A percentile compares a stretch with the other conserved stretches of the same genome.
Evolutionary conservation across 92 coral and sea anemone species (phyloP).

Genomic region (Epizoanthus illoricatus): DNA sequence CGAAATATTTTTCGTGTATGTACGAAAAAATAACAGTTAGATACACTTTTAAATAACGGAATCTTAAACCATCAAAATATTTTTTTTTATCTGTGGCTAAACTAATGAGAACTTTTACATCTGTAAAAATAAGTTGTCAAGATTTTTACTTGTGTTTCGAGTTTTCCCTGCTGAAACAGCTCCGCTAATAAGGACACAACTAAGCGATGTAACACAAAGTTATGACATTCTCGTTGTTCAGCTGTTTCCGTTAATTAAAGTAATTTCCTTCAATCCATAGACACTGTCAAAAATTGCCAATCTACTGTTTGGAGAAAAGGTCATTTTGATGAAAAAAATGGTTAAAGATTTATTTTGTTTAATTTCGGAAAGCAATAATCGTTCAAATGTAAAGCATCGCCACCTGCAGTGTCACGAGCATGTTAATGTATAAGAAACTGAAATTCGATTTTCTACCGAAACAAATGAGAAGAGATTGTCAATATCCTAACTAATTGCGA

Average conservation of each 20-base stretch:
- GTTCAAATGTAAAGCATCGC: not conserved
- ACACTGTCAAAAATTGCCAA: slow-evolving; percentile 23
- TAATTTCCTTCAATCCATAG: slow-evolving; percentile 13
- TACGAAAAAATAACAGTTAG: no score
- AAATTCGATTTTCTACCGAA: slow-evolving; percentile 10
- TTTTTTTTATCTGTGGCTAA: no score
- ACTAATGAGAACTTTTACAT: no score
- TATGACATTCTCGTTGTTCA: slow-evolving; percentile 9
- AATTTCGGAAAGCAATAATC: not conserved
- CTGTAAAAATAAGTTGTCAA: no score
- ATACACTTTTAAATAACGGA: no score
- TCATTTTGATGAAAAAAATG: slow-evolving; percentile 15
- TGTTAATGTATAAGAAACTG: not conserved
- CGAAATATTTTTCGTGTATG: no score
- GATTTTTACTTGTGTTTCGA: no score
- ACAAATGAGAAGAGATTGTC: slow-evolving; percentile 7
- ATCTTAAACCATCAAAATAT: no score
- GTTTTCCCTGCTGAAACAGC: not conserved
- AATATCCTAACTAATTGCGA: slow-evolving; percentile 4
- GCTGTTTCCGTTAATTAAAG: slow-evolving; percentile 27
- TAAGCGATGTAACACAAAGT: not conserved
- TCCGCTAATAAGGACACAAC: not conserved
- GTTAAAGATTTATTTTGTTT: slow-evolving; percentile 19
- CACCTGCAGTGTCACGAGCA: not conserved
- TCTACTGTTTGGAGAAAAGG: slow-evolving; percentile 1